A percentile compares a stretch with the other conserved stretches of the same genome.
phyloP scores from a whole-genome alignment of 1,140 invertebrate species.

The Microplitis mediator region DNA sequence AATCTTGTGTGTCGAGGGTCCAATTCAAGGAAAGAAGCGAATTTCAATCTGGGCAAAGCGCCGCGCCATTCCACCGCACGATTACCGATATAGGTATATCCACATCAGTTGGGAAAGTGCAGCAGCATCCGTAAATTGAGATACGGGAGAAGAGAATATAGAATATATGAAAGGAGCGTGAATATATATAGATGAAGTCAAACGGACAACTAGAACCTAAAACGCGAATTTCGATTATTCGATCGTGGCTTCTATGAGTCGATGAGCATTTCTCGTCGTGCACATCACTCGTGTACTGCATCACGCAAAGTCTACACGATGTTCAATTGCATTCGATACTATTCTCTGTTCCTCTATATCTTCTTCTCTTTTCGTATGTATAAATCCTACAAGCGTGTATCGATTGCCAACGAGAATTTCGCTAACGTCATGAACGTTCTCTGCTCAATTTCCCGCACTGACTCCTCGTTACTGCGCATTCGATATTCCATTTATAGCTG shows the following conservation, averaged over 20 bases:
- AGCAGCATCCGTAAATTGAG: background rate
- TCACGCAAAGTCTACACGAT: background rate
- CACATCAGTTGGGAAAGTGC: too few relatives aligned
- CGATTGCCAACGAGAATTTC: constrained; percentile 14
- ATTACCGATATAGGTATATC: too few relatives aligned
- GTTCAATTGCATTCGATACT: background rate
- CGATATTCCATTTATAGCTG: constrained; percentile 14
- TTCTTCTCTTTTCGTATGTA: background rate
- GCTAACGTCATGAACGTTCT: constrained; percentile 17
- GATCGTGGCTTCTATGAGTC: background rate
- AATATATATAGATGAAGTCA: background rate
- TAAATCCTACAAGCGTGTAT: background rate
- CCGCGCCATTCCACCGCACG: background rate
- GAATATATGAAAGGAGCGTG: background rate
- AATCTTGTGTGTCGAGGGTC: constrained; percentile 11
- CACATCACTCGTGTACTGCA: background rate
- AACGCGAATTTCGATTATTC: background rate
- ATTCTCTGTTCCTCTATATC: background rate
- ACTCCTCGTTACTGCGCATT: constrained; percentile 16
- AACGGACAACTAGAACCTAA: background rate
- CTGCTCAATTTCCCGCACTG: constrained; percentile 16
- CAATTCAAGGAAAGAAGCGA: constrained; percentile 9
- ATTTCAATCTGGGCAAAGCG: constrained; percentile 9
- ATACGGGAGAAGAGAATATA: background rate
- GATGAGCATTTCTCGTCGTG: background rate